These are phyloP conservation scores for Dendrocincla fuliginosa DNA, from an alignment of 2,797 vertebrate species.

Conservation along the genomic window DNA sequence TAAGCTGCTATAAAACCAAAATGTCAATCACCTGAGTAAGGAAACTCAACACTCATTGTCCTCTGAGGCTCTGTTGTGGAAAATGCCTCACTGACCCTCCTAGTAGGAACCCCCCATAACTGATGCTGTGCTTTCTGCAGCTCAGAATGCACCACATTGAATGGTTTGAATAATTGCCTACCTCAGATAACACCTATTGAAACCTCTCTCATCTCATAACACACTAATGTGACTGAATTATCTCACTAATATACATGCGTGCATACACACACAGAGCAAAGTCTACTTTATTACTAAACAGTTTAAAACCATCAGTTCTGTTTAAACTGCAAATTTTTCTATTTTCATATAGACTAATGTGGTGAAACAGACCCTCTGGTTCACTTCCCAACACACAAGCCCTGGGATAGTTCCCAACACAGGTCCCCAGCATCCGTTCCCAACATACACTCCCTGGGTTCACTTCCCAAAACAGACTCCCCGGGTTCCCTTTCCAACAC, in stretches of 20 bases:
- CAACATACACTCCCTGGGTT: neutral
- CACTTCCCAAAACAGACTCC: neutral
- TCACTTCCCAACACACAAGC: neutral
- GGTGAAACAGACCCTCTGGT: neutral
- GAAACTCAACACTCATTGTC: fast-evolving
- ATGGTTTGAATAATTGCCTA: neutral
- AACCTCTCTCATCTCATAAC: neutral
- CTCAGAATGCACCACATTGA: fast-evolving
- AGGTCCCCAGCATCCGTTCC: neutral
- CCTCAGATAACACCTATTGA: neutral
- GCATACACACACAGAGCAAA: neutral
- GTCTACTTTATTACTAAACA: neutral
- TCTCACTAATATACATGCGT: fast-evolving
- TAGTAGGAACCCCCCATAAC: neutral
- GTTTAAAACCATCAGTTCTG: neutral
- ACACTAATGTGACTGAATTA: fast-evolving
- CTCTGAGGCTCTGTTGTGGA: neutral
- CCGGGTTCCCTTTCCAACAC: too few species aligned
- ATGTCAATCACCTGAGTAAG: neutral
- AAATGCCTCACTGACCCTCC: neutral
- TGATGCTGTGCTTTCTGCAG: neutral
- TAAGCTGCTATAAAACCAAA: neutral
- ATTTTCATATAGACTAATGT: fast-evolving
- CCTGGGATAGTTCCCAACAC: neutral
- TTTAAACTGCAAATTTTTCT: neutral